Percentiles rank a stretch among this genome's conserved stretches.
Conservation (phyloP, 2,797 vertebrate genomes). For the Menidia menidia region DNA sequence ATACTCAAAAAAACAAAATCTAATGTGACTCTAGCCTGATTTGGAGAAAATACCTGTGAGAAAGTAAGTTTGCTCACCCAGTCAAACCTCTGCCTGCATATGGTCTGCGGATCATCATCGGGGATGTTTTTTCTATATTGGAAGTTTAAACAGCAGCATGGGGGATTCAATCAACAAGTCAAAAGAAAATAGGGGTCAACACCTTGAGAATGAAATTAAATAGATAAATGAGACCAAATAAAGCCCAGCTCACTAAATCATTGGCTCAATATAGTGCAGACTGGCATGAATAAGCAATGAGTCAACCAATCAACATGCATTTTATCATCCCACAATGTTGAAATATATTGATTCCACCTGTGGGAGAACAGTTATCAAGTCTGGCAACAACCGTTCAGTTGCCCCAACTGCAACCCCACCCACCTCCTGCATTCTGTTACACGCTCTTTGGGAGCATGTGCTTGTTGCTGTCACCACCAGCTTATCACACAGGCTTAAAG, state of each 20-base stretch:
- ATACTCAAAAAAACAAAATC: not conserved
- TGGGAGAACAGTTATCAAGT: slow-evolving; percentile 49
- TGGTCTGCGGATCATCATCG: slow-evolving; percentile 35
- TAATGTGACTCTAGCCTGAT: slow-evolving; percentile 6
- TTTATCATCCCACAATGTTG: slow-evolving; percentile 8
- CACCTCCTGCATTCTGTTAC: slow-evolving; percentile 55
- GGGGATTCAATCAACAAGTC: slow-evolving; percentile 24
- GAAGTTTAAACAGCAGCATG: slow-evolving; percentile 27
- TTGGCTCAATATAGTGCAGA: not conserved
- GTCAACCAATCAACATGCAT: not conserved
- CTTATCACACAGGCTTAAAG: slow-evolving; percentile 76
- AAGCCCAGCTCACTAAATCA: not conserved
- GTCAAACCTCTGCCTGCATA: slow-evolving; percentile 39
- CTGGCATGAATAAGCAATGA: not conserved
- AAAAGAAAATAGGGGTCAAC: slow-evolving; percentile 10
- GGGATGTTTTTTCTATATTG: slow-evolving; percentile 36
- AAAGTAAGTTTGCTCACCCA: not conserved
- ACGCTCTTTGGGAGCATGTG: slow-evolving; percentile 70
- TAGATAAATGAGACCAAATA: not conserved
- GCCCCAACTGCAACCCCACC: slow-evolving; percentile 66
- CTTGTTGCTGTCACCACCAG: slow-evolving; percentile 74
- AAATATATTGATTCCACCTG: slow-evolving; percentile 16
- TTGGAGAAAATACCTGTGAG: slow-evolving; percentile 23
- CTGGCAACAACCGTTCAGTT: slow-evolving; percentile 56
- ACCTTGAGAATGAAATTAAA: not conserved